A percentile compares a stretch with the other conserved stretches of the same genome.
These are phyloP conservation scores for Pterois miles DNA, from an alignment of 2,797 vertebrate species.

Conservation along the genomic window DNA sequence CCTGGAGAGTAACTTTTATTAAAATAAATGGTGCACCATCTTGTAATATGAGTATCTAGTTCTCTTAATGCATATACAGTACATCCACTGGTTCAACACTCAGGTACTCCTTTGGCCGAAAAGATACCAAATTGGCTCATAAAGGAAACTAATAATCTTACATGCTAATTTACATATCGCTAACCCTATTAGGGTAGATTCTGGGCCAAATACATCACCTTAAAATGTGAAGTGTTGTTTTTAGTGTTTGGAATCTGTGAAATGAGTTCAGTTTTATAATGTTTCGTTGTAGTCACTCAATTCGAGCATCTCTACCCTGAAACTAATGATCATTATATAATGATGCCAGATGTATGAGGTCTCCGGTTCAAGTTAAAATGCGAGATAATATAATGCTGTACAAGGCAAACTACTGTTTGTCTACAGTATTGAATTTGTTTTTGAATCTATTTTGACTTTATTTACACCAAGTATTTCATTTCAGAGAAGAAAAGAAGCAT, in stretches of 20 bases:
- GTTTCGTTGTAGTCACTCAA: neutral
- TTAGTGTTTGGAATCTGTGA: neutral
- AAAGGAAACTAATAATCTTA: conserved; percentile 2
- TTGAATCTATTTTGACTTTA: neutral
- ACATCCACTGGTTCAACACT: neutral
- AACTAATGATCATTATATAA: conserved; percentile 29
- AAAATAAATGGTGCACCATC: neutral
- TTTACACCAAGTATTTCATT: neutral
- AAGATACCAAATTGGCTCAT: neutral
- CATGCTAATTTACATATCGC: neutral
- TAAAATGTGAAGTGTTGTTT: conserved; percentile 9
- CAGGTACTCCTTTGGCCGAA: neutral
- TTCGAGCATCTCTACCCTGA: conserved; percentile 5
- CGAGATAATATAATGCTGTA: neutral
- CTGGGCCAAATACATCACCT: neutral
- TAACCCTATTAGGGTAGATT: neutral
- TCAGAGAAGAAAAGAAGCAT: neutral
- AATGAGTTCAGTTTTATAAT: conserved; percentile 21
- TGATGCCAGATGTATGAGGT: conserved; percentile 28
- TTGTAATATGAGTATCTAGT: neutral
- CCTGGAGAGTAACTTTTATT: neutral
- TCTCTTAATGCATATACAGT: neutral
- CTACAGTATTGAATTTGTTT: neutral
- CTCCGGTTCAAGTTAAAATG: conserved; percentile 15
- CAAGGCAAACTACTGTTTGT: neutral